These are phyloP conservation scores for Microctenopoma lineatum DNA, from an alignment of 2,797 vertebrate genomes.

Conservation along the genomic window DNA sequence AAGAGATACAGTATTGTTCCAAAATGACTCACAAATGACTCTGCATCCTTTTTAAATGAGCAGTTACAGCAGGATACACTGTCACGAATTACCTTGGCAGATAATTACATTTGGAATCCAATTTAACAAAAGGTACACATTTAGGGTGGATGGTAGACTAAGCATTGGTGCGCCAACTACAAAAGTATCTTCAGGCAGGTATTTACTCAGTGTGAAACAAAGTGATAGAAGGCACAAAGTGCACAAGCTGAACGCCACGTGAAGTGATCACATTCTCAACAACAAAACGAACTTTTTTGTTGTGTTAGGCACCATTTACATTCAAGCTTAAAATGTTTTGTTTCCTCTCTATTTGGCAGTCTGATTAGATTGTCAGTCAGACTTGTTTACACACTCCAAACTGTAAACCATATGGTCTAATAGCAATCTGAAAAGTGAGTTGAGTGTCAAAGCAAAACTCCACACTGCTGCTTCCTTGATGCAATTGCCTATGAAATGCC, in stretches of 20 bases:
- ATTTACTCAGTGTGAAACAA: constrained; percentile 49
- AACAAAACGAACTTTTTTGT: constrained; percentile 11
- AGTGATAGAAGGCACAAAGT: constrained; percentile 6
- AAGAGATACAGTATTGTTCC: constrained; percentile 53
- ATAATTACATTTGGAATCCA: constrained; percentile 80
- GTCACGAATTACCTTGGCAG: constrained; percentile 68
- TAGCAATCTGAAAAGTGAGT: constrained; percentile 39
- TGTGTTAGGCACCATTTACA: constrained; percentile 22
- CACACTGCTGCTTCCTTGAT: constrained; percentile 55
- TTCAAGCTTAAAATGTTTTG: constrained; percentile 20
- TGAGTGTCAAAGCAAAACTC: constrained; percentile 68
- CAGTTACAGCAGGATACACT: constrained; percentile 47
- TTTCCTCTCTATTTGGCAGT: constrained; percentile 21
- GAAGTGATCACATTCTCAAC: constrained; percentile 16
- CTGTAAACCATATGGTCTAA: constrained; percentile 67
- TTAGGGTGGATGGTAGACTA: constrained; percentile 62
- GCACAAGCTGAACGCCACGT: constrained; percentile 9
- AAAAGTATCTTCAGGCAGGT: constrained; percentile 68
- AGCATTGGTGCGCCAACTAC: constrained; percentile 54
- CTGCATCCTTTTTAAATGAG: constrained; percentile 65
- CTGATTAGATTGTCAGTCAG: constrained; percentile 59
- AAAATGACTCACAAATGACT: constrained; percentile 74
- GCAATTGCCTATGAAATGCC: constrained; percentile 71
- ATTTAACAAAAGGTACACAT: constrained; percentile 70
- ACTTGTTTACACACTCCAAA: constrained; percentile 53